Percentiles rank a stretch among this genome's conserved stretches.
These are phyloP conservation scores for Pteronotus mesoamericanus DNA, from an alignment of 2,797 vertebrate species.

Conservation along the genomic window DNA sequence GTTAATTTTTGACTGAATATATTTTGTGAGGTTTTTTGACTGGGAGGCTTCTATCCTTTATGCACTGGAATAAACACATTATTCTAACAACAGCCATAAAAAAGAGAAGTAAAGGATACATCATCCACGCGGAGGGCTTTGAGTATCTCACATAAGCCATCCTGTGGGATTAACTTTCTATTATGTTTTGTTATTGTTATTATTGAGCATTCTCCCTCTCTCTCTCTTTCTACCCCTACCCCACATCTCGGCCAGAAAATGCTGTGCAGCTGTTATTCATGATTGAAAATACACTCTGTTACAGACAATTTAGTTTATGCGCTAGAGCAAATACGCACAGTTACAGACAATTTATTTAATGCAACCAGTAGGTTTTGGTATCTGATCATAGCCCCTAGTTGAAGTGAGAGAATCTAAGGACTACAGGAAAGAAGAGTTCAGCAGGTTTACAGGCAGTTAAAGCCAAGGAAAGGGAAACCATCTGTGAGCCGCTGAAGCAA, in stretches of 20 bases:
- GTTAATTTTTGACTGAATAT: not conserved
- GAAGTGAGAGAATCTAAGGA: slow-evolving; percentile 29
- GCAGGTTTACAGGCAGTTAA: not conserved
- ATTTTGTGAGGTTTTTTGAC: not conserved
- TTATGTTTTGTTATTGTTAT: not conserved
- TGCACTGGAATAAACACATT: not conserved
- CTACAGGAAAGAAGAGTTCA: not conserved
- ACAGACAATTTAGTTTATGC: slow-evolving; percentile 62
- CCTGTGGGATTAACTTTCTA: not conserved
- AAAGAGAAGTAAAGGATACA: not conserved
- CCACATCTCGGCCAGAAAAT: slow-evolving; percentile 19
- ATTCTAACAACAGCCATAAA: not conserved
- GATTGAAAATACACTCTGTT: slow-evolving; percentile 57
- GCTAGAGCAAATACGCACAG: slow-evolving; percentile 43
- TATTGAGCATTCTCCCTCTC: not conserved
- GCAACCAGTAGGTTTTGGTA: slow-evolving; percentile 35
- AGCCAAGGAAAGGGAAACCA: not conserved
- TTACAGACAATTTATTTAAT: slow-evolving; percentile 73
- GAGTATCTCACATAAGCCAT: not conserved
- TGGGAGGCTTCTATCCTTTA: not conserved
- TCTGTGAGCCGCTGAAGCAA: not conserved
- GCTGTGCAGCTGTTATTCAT: not conserved
- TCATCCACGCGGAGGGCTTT: not conserved
- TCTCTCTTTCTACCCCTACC: fast-evolving
- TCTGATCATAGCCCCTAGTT: slow-evolving; percentile 22